Evolutionary conservation across 2,888 invertebrate genomes (phyloP).

Genomic region (Erebia palarica): DNA sequence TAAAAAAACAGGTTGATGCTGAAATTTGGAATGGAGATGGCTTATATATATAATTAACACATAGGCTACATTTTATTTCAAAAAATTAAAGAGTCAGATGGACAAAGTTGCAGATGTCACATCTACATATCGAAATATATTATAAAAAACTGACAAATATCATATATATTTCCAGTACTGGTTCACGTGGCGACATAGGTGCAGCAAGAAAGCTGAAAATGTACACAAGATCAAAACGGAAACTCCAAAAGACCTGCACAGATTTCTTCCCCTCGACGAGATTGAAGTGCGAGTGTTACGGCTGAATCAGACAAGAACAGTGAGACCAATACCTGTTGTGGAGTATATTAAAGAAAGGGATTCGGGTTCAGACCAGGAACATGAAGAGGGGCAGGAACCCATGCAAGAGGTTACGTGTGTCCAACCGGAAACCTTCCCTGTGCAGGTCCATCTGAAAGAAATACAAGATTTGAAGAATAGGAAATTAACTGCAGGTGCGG

Average conservation of each 20-base stretch:
- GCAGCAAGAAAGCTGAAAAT: conserved; percentile 69
- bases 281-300: conserved; percentile 68
- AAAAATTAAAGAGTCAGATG: too few species aligned
- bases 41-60: too few species aligned
- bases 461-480: conserved; percentile 26
- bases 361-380: conserved; percentile 59
- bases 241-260: conserved; percentile 51
- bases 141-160: not conserved
- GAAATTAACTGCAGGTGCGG: conserved; percentile 27
- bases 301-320: conserved; percentile 57
- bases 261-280: conserved; percentile 65
- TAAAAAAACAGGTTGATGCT: too few species aligned
- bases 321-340: conserved; percentile 50
- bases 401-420: conserved; percentile 45
- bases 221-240: conserved; percentile 53
- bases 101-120: too few species aligned
- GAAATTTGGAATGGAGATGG: too few species aligned
- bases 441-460: conserved; percentile 26
- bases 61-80: too few species aligned
- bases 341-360: conserved; percentile 54
- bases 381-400: conserved; percentile 29
- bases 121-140: too few species aligned
- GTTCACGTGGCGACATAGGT: conserved; percentile 74
- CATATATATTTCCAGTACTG: conserved; percentile 59
- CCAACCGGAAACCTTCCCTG: conserved; percentile 9